These are phyloP conservation scores for Percina caprodes DNA, from an alignment of 2,113 vertebrate species.

Conservation along the genomic window DNA sequence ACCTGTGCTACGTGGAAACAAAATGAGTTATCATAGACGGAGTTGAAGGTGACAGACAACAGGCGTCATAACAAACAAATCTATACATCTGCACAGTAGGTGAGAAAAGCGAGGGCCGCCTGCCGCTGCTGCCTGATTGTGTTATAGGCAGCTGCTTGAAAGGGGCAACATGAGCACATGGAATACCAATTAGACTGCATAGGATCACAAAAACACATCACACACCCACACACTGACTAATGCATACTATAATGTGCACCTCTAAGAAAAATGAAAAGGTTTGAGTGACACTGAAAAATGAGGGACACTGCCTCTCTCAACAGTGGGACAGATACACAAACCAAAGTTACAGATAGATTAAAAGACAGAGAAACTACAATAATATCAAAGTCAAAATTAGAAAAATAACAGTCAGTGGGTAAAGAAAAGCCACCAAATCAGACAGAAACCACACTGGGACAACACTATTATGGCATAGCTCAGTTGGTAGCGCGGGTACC, in stretches of 20 bases:
- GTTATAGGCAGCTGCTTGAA: background rate
- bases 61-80: background rate
- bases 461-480: background rate
- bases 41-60: background rate
- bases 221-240: background rate
- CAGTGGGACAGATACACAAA: background rate
- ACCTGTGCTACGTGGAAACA: too few species aligned
- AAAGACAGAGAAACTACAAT: background rate
- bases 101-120: background rate
- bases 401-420: slow-evolving; percentile 5
- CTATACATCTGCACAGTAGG: background rate
- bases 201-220: background rate
- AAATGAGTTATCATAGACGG: too few species aligned
- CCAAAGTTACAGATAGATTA: background rate
- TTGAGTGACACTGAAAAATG: background rate
- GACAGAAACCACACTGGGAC: slow-evolving; percentile 3
- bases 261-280: background rate
- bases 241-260: background rate
- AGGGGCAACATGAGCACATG: background rate
- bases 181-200: background rate
- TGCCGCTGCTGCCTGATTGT: background rate
- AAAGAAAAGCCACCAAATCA: slow-evolving; percentile 16
- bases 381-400: background rate
- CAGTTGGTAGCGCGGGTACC: too few species aligned
- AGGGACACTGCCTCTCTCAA: background rate